Evolutionary conservation across 2,113 vertebrate species (phyloP).

Genomic region (Bostrychus sinensis): DNA sequence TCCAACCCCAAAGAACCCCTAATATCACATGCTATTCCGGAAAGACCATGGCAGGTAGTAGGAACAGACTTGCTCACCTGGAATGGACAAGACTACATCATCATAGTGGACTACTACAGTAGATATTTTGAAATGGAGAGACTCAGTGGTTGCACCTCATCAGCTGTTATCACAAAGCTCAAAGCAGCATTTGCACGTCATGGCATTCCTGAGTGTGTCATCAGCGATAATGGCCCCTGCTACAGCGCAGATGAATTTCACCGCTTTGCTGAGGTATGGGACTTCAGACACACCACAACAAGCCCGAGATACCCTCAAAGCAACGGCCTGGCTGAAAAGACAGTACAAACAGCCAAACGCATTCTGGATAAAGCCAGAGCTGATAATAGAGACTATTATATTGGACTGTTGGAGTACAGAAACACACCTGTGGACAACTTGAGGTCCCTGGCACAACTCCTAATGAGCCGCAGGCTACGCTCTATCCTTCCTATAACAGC

Average conservation of each 20-base stretch:
- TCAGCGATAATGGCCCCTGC: not conserved
- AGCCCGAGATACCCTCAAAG: too few species aligned
- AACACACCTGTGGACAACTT: not conserved
- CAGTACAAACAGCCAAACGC: not conserved
- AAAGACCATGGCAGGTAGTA: not conserved
- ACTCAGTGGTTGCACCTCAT: not conserved
- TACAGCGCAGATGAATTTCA: slow-evolving; percentile 1
- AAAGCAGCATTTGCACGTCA: not conserved
- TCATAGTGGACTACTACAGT: not conserved
- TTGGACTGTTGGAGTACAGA: not conserved
- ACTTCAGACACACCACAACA: too few species aligned
- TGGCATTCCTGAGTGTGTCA: not conserved
- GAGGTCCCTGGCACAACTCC: not conserved
- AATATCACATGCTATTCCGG: not conserved
- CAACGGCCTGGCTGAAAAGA: too few species aligned
- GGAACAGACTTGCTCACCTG: not conserved
- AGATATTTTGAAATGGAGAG: not conserved
- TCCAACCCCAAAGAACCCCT: too few species aligned
- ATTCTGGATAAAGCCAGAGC: not conserved
- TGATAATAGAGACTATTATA: not conserved
- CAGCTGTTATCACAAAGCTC: not conserved
- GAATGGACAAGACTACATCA: not conserved
- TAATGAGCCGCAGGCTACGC: not conserved
- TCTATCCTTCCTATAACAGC: too few species aligned
- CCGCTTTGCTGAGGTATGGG: not conserved